These are phyloP conservation scores for Rhopalosiphum maidis DNA, from an alignment of 1,140 invertebrate species.

Conservation along the genomic window DNA sequence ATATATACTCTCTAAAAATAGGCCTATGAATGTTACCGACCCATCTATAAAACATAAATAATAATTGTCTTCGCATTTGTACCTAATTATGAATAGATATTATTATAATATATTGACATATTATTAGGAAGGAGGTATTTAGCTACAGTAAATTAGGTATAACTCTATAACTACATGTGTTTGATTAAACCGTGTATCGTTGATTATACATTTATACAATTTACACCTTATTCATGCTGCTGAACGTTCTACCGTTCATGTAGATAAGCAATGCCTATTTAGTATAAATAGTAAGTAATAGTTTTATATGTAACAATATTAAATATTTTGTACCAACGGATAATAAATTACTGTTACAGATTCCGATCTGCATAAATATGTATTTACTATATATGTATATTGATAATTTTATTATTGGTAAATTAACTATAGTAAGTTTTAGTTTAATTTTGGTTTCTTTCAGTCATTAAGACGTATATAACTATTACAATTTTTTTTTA, in stretches of 20 bases:
- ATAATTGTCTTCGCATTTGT: background rate
- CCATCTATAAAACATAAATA: too few relatives aligned
- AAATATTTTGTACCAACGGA: background rate
- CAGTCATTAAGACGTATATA: background rate
- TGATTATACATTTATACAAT: background rate
- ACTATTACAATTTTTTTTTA: too few relatives aligned
- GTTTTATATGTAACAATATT: background rate
- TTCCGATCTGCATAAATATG: background rate
- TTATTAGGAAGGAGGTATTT: background rate
- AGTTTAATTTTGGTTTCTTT: background rate
- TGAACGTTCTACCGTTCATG: too few relatives aligned
- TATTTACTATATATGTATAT: background rate
- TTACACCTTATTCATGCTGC: too few relatives aligned
- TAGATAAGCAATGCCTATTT: too few relatives aligned
- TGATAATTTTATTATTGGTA: background rate
- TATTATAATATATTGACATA: background rate
- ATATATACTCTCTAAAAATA: too few relatives aligned
- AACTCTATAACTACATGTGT: background rate
- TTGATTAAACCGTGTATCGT: background rate
- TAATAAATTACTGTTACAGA: background rate
- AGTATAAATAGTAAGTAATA: too few relatives aligned
- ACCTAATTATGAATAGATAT: background rate
- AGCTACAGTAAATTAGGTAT: background rate
- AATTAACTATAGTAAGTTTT: background rate
- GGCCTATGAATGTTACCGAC: too few relatives aligned